Conservation (phyloP, 1,140 invertebrate genomes). For the Macrobrachium nipponense region DNA sequence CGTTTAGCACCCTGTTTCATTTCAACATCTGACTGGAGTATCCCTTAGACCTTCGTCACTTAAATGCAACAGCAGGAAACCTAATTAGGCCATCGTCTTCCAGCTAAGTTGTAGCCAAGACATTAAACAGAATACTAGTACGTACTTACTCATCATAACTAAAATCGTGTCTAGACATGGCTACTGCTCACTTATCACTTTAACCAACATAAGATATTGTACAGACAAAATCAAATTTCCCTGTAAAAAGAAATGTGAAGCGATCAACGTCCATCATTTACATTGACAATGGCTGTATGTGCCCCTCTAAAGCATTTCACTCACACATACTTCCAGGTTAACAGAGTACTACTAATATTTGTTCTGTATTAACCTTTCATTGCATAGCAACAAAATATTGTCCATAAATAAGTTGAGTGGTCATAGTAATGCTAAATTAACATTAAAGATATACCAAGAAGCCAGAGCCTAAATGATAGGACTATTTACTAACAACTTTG, state of each 20-base stretch:
- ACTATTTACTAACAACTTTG: no score
- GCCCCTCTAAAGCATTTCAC: neutral
- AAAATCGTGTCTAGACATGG: constrained; percentile 44
- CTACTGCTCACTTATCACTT: constrained; percentile 38
- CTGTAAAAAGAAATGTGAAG: constrained; percentile 39
- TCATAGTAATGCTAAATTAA: no score
- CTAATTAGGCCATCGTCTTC: constrained; percentile 12
- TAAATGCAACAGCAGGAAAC: constrained; percentile 10
- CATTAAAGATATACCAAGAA: no score
- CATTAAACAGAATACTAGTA: neutral
- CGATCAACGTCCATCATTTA: neutral
- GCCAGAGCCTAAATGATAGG: no score
- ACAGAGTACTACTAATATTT: no score
- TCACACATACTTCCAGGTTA: neutral
- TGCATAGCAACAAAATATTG: no score
- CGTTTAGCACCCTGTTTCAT: no score
- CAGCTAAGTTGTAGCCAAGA: neutral
- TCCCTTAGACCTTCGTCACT: constrained; percentile 26
- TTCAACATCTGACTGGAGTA: neutral
- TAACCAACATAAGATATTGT: constrained; percentile 9
- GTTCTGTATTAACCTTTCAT: no score
- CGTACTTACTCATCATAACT: constrained; percentile 43
- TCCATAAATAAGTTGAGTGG: no score
- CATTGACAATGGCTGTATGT: neutral
- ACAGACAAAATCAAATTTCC: constrained; percentile 31